Evolutionary conservation across 53 echinoderm and acorn worm genomes (phyloP).

Genomic region (Holothuria leucospilota): DNA sequence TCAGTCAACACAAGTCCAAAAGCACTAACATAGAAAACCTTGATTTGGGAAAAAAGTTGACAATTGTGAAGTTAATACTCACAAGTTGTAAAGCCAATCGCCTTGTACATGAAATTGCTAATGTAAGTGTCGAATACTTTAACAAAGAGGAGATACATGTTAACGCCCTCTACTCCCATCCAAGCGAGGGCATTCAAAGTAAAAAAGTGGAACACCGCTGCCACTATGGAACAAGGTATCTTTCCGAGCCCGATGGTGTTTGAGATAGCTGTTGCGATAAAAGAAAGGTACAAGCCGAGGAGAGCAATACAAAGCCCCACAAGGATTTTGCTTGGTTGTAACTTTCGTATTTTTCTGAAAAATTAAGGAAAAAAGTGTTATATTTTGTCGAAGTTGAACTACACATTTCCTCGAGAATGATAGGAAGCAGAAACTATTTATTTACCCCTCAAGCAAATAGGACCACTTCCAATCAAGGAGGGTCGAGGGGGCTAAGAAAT

Average conservation of each 20-base stretch:
- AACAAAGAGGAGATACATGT: slow-evolving; percentile 89
- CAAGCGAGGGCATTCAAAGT: slow-evolving; percentile 79
- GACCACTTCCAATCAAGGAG: too few relatives aligned
- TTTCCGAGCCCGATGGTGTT: slow-evolving; percentile 60
- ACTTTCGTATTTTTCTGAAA: slow-evolving; percentile 74
- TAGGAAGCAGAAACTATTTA: too few relatives aligned
- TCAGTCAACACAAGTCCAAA: too few relatives aligned
- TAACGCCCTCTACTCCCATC: slow-evolving; percentile 92
- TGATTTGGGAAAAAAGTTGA: too few relatives aligned
- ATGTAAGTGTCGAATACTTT: slow-evolving; percentile 83
- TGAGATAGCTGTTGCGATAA: slow-evolving; percentile 67
- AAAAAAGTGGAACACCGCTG: slow-evolving; percentile 90
- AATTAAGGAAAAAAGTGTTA: too few relatives aligned
- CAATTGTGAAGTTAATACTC: too few relatives aligned
- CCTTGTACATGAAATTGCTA: slow-evolving; percentile 68
- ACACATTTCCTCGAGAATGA: too few relatives aligned
- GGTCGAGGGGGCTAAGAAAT: too few relatives aligned
- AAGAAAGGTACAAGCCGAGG: slow-evolving; percentile 77
- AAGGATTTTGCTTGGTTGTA: slow-evolving; percentile 80
- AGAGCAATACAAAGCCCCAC: slow-evolving; percentile 73
- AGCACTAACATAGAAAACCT: too few relatives aligned
- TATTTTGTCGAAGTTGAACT: too few relatives aligned
- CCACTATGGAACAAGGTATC: slow-evolving; percentile 72
- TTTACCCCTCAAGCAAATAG: too few relatives aligned
- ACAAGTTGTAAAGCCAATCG: slow-evolving; percentile 8